These are phyloP conservation scores for Chaetorhynchus papuensis DNA, from an alignment of 2,113 vertebrate genomes.

Conservation along the genomic window DNA sequence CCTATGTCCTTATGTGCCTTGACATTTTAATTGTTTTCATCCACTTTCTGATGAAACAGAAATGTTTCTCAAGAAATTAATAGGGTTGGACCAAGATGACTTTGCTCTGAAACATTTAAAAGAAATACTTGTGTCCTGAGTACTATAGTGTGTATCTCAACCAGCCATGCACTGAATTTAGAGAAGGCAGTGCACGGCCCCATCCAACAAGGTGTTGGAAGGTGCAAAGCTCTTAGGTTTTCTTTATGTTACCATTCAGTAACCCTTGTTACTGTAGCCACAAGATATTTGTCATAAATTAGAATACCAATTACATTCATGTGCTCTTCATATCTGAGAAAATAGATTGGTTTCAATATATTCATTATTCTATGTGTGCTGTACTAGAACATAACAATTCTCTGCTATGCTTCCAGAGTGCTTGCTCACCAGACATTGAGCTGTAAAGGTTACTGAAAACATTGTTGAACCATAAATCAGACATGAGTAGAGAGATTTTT, in stretches of 20 bases:
- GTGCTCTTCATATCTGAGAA: not conserved
- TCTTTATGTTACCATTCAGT: not conserved
- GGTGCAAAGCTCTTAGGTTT: not conserved
- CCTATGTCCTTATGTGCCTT: not conserved
- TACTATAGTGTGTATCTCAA: not conserved
- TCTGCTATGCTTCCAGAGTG: not conserved
- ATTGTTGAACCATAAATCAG: not conserved
- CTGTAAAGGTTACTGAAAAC: not conserved
- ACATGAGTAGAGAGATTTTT: not conserved
- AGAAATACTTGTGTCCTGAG: not conserved
- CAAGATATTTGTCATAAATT: not conserved
- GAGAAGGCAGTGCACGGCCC: not conserved
- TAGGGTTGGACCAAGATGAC: not conserved
- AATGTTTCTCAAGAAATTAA: not conserved
- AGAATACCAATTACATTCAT: not conserved
- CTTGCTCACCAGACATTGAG: not conserved
- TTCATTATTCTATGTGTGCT: not conserved
- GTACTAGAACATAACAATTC: not conserved
- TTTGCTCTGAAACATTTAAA: not conserved
- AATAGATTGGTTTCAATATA: not conserved
- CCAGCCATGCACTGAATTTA: not conserved
- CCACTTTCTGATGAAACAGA: not conserved
- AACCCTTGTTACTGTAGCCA: not conserved
- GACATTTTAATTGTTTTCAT: not conserved
- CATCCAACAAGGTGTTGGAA: not conserved